A percentile compares a stretch with the other conserved stretches of the same genome.
Conservation (phyloP, 2,797 vertebrate species). For the Lutjanus argentimaculatus region DNA sequence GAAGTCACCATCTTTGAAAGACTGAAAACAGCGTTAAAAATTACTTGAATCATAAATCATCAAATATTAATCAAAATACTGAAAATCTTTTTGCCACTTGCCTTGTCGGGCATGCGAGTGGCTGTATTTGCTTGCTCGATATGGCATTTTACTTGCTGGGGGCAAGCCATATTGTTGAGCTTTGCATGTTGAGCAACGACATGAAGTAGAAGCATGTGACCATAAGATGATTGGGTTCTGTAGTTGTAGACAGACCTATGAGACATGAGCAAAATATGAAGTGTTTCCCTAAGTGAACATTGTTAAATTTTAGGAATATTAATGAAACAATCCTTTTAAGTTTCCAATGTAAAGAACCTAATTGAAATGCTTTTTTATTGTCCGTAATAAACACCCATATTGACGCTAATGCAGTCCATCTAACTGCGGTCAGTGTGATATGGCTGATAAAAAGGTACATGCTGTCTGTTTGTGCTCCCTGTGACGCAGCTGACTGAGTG, state of each 20-base stretch:
- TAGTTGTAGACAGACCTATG: neutral
- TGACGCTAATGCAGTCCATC: neutral
- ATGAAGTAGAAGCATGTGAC: constrained; percentile 8
- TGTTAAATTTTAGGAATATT: neutral
- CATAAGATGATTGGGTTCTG: neutral
- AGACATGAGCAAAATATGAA: neutral
- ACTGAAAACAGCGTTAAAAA: too few relatives aligned
- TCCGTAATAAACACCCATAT: neutral
- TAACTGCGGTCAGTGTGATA: neutral
- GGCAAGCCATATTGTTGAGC: too few relatives aligned
- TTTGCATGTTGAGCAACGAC: neutral
- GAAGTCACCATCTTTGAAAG: too few relatives aligned
- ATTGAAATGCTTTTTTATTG: neutral
- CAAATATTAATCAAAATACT: too few relatives aligned
- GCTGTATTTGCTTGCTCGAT: too few relatives aligned
- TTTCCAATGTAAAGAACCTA: neutral
- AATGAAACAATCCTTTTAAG: constrained; percentile 10
- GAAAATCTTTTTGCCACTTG: too few relatives aligned
- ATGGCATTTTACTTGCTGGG: too few relatives aligned
- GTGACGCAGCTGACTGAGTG: constrained; percentile 51
- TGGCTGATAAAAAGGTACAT: constrained; percentile 1
- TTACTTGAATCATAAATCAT: too few relatives aligned
- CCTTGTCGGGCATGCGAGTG: too few relatives aligned
- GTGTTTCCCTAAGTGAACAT: neutral
- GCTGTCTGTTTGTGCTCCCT: constrained; percentile 28